A percentile compares a stretch with the other conserved stretches of the same genome.
Evolutionary conservation across 1,140 invertebrate species (phyloP).

Genomic region (Mylabris phalerata): DNA sequence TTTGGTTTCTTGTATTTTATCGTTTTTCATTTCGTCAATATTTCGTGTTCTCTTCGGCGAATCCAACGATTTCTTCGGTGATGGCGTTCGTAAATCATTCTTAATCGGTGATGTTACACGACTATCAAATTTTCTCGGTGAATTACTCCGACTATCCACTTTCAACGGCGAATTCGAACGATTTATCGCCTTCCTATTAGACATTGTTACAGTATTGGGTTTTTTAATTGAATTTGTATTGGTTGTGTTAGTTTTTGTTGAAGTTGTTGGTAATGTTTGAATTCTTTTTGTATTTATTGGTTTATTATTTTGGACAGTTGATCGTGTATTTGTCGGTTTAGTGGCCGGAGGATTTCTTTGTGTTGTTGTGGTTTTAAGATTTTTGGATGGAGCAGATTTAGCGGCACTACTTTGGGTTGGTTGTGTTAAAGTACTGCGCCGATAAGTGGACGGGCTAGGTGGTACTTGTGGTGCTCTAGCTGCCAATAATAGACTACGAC

Average conservation of each 20-base stretch:
- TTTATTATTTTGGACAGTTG: conserved; percentile 2
- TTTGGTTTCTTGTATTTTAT: conserved; percentile 5
- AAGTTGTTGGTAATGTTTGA: not conserved
- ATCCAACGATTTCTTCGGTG: conserved; percentile 22
- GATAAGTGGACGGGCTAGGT: conserved; percentile 35
- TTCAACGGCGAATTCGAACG: conserved; percentile 30
- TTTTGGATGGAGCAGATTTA: conserved; percentile 29
- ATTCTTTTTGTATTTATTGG: not conserved
- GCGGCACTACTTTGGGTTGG: conserved; percentile 40
- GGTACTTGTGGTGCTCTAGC: conserved; percentile 41
- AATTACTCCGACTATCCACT: conserved; percentile 26
- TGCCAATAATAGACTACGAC: conserved; percentile 38
- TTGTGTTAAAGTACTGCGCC: conserved; percentile 37
- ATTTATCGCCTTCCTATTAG: conserved; percentile 22
- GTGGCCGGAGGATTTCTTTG: conserved; percentile 7
- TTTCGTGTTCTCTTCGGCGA: conserved; percentile 17
- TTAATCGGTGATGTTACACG: conserved; percentile 32
- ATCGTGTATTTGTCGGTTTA: not conserved
- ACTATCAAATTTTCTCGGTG: conserved; percentile 31
- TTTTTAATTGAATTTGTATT: conserved; percentile 3
- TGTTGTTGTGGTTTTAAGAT: conserved; percentile 3
- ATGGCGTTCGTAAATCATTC: conserved; percentile 23
- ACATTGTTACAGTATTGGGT: not conserved
- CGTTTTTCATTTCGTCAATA: not conserved
- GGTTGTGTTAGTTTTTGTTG: not conserved